These are phyloP conservation scores for Amorpha juglandis DNA, from an alignment of 2,888 invertebrate genomes.

Conservation along the genomic window DNA sequence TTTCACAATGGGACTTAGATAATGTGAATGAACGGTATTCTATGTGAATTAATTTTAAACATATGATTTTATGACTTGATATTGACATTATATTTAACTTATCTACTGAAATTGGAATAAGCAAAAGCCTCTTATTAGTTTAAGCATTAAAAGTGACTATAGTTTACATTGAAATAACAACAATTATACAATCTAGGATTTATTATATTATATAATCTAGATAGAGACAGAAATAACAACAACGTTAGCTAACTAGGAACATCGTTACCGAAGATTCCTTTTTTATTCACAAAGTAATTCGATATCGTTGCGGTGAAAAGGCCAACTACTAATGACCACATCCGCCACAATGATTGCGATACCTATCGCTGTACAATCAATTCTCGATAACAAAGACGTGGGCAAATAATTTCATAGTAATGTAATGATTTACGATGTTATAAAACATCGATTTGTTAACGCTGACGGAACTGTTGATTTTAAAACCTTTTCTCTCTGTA, in stretches of 20 bases:
- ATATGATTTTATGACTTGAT: no score
- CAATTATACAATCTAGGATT: slow-evolving; percentile 20
- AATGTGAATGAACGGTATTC: no score
- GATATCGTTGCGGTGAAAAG: slow-evolving; percentile 55
- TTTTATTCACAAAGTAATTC: slow-evolving; percentile 45
- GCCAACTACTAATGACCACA: slow-evolving; percentile 63
- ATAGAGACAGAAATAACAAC: slow-evolving; percentile 27
- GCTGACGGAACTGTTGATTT: slow-evolving; percentile 57
- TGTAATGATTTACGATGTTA: slow-evolving; percentile 35
- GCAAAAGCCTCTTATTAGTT: no score
- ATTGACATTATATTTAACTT: no score
- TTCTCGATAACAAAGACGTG: slow-evolving; percentile 24
- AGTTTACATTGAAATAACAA: neutral
- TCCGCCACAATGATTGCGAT: slow-evolving; percentile 52
- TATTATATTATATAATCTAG: slow-evolving; percentile 35
- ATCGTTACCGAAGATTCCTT: slow-evolving; percentile 30
- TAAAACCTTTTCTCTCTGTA: slow-evolving; percentile 51
- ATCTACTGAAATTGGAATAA: no score
- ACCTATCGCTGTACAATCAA: slow-evolving; percentile 43
- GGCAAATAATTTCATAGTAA: slow-evolving; percentile 20
- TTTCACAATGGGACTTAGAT: no score
- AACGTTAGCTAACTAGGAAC: slow-evolving; percentile 23
- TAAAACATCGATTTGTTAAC: slow-evolving; percentile 46
- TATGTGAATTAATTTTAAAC: no score
- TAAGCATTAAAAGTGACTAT: no score